Evolutionary conservation across 2,888 invertebrate species (phyloP), one percentile per base, ranked within the genome.

Genomic region (Cephus pygmeus): DNA sequence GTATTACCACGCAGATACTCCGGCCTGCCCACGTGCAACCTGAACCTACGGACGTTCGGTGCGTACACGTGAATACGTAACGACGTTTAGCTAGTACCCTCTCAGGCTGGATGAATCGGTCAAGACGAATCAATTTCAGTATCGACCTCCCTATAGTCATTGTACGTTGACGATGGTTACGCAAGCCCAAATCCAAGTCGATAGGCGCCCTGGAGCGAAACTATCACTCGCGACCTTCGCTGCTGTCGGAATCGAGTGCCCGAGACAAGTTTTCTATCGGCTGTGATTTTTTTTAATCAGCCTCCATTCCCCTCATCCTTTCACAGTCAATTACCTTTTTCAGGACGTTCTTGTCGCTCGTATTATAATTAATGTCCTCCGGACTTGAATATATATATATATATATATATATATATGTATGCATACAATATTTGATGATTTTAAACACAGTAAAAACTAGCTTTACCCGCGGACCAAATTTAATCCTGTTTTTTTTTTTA

Each of bases 291-390:
- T 23, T 23, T 56, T 40, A 0, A 56, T 56, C 23, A 56, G 23
- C 23, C 56, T 56, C 71, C 9, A 30, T 71, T 71, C 34, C 23
- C 31, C 33, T 34, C 34, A 34, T 33, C 34, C 71, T 34, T 71
- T 71, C 71, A 30, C 30, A 30, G 30, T 34, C 71, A 71, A 71
- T 71, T 71, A 34, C 12, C 71, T 71, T 71, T 71, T 71, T 71
- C 71, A 34, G 33, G 15, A 33, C 71, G 71, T 71, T 71, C 30
- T 71, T 30, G 15, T 15, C 31, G 6, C 71, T 36, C 71, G 11
- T 34, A 74, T 40, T 75, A 34, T 77, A 73, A 69, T 77, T 77
- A 68, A 35, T 73, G 73, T 34, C 31, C 30, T 34, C 68, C 56
- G n/a, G 36, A n/a, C 12, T 11, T 31, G n/a, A n/a, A n/a, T 35